Percentiles rank a stretch among this genome's conserved stretches.
These are phyloP conservation scores for Elymnias hypermnestra DNA, from an alignment of 1,140 invertebrate genomes.

Conservation along the genomic window DNA sequence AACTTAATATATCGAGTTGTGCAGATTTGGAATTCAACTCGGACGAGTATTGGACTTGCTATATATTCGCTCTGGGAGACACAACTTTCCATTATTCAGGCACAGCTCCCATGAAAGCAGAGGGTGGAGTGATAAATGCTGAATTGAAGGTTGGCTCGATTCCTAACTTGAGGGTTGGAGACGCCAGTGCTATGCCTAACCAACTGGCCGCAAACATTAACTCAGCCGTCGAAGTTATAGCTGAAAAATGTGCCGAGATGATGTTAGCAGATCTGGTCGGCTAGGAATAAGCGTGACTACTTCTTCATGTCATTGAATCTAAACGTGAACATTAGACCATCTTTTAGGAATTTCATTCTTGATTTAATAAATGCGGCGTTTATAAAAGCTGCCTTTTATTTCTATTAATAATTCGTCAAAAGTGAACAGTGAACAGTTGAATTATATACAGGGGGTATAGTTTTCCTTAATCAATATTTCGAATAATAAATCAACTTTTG, in stretches of 20 bases:
- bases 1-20: constrained; percentile 15
- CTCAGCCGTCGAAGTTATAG: constrained; percentile 25
- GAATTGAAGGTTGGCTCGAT: constrained; percentile 58
- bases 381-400: no score
- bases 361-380: no score
- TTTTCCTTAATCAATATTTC: no score
- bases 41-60: constrained; percentile 62
- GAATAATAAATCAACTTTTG: no score
- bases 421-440: no score
- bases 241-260: constrained; percentile 30
- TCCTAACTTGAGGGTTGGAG: constrained; percentile 28
- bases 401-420: no score
- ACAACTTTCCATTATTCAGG: constrained; percentile 62
- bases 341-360: no score
- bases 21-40: not conserved
- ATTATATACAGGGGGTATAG: no score
- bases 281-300: no score
- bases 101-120: constrained; percentile 75
- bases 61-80: constrained; percentile 37
- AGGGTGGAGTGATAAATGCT: constrained; percentile 64
- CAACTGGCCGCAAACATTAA: constrained; percentile 27
- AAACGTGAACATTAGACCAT: no score
- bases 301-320: no score
- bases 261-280: constrained; percentile 16
- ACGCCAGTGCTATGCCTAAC: constrained; percentile 39